Base-by-base conservation (phyloP, 2,888 invertebrate genomes). In the Drosophila peninsularis region DNA sequence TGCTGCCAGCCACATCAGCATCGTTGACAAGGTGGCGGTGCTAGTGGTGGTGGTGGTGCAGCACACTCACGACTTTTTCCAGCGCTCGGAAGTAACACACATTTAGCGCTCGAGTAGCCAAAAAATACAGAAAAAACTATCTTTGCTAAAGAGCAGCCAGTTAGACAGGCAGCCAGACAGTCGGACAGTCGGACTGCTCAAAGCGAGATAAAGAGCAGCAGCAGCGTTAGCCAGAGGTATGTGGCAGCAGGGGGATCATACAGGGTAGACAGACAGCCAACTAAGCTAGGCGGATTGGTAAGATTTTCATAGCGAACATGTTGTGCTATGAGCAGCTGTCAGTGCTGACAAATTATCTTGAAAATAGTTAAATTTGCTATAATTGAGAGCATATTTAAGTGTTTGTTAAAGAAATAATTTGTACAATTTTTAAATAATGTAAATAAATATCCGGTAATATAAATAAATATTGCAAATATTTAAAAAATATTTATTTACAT, bases 21-120 rank as follows among this genome's bases (percentile, higher is more conserved):
- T 41, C 49, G 57, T 49, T 62, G 62, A 45, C 64, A 54, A 56
- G 6, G 45, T 21, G 47, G 42, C 21, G 39, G n/a, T 10, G n/a
- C 30, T 21, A 7, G 2, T 11, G 32, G 4, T 13, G 13, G 5
- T 5, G 30, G 30, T 30, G 30, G 30, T 30, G 30, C 30, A 30
- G 30, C 30, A 30, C 10, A 30, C 30, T 30, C 30, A 88, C 82
- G 88, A 82, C 88, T 78, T 72, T 69, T 62, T 64, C 65, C 64
- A 75, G 67, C 61, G 83, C 78, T 84, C 83, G 87, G 89, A 89
- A 89, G 84, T 84, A 84, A 84, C 89, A 89, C 89, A 84, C 84
- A 87, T 89, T 87, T 83, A 84, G 87, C 89, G 84, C 83, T 88
- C 67, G 44, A 88, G 67, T 85, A 85, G 80, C 82, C 80, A 82